Percentiles rank a stretch among this genome's conserved stretches.
Conservation (phyloP, 1,140 invertebrate genomes). For the Drosophila santomea region DNA sequence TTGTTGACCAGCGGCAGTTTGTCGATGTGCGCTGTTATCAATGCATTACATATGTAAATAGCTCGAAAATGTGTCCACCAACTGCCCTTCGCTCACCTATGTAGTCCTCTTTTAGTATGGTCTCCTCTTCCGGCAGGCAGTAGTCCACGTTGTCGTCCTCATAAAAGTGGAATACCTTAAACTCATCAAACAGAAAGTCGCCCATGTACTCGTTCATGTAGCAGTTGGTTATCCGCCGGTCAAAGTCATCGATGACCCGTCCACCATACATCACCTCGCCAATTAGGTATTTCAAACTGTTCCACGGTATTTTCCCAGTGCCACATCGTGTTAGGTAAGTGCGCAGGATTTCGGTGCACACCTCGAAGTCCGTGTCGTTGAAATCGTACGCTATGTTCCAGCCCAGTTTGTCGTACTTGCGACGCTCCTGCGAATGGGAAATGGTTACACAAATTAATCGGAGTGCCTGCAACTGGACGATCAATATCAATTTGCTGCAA, state of each 20-base stretch:
- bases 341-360: slow-evolving; percentile 92
- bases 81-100: slow-evolving; percentile 86
- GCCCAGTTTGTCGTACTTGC: slow-evolving; percentile 96
- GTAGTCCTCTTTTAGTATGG: slow-evolving; percentile 88
- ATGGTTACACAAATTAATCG: slow-evolving; percentile 60
- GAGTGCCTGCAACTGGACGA: slow-evolving; percentile 38
- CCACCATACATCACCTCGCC: slow-evolving; percentile 98
- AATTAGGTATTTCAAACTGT: slow-evolving; percentile 95
- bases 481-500: slow-evolving; percentile 74
- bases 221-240: slow-evolving; percentile 92
- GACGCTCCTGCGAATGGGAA: slow-evolving; percentile 88
- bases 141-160: slow-evolving; percentile 91
- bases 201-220: slow-evolving; percentile 98
- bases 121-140: slow-evolving; percentile 89
- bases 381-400: slow-evolving; percentile 98
- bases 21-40: slow-evolving; percentile 87
- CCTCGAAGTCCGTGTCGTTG: slow-evolving; percentile 95
- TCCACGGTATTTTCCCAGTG: slow-evolving; percentile 91
- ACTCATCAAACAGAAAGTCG: slow-evolving; percentile 95
- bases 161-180: slow-evolving; percentile 96
- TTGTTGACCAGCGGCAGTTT: slow-evolving; percentile 90
- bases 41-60: slow-evolving; percentile 67
- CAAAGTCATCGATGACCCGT: slow-evolving; percentile 94
- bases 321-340: slow-evolving; percentile 92
- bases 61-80: slow-evolving; percentile 14